phyloP scores from a whole-genome alignment of 2,797 vertebrate species.

The Mormyrus hasselquistii region DNA sequence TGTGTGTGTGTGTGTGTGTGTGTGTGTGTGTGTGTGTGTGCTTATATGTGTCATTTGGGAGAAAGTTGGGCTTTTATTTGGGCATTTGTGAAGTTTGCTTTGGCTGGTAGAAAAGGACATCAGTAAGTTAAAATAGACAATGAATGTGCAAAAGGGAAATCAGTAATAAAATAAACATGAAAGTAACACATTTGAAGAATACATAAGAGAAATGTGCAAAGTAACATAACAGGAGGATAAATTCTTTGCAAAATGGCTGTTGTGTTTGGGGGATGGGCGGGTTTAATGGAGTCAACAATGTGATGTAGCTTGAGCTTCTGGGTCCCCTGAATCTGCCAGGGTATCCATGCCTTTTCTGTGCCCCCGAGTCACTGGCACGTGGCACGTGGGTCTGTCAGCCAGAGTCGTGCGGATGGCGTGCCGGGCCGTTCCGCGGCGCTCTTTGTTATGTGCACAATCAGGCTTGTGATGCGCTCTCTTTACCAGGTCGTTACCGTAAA shows the following conservation, averaged over 20 bases:
- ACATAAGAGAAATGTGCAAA: background rate
- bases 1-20: background rate
- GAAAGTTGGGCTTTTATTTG: background rate
- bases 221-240: background rate
- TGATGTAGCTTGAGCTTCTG: background rate
- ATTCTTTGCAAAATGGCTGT: background rate
- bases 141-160: background rate
- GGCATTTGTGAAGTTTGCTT: background rate
- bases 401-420: background rate
- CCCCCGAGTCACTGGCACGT: background rate
- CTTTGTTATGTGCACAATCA: slow-evolving; percentile 27
- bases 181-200: background rate
- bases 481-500: slow-evolving; percentile 36
- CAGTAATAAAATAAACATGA: background rate
- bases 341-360: background rate
- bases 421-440: background rate
- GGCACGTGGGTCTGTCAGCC: background rate
- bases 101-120: background rate
- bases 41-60: slow-evolving; percentile 7
- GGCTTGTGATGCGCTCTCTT: slow-evolving; percentile 28
- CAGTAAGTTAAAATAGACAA: background rate
- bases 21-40: background rate
- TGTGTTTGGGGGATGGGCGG: background rate
- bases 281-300: background rate
- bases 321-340: background rate